phyloP scores from a whole-genome alignment of 1,140 invertebrate genomes.

The Venustaconcha ellipsiformis region DNA sequence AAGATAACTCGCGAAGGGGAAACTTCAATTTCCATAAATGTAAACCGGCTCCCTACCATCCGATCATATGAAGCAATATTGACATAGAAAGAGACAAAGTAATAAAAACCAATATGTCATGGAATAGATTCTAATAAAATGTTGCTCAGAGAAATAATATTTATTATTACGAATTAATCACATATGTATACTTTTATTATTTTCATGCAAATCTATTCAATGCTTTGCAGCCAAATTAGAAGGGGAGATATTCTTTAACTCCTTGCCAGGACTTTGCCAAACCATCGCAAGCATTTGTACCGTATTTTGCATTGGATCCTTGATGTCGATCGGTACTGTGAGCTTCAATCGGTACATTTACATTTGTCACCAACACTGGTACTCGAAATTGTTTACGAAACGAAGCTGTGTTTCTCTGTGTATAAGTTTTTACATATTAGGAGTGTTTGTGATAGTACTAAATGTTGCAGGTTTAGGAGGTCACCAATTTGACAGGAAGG shows the following conservation, averaged over 20 bases:
- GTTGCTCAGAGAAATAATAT: too few relatives aligned
- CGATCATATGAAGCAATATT: too few relatives aligned
- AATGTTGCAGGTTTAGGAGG: neutral
- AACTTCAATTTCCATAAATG: too few relatives aligned
- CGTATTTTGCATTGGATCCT: neutral
- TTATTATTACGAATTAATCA: too few relatives aligned
- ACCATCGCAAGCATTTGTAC: slow-evolving; percentile 5
- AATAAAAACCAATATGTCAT: too few relatives aligned
- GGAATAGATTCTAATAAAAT: too few relatives aligned
- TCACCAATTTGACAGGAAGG: slow-evolving; percentile 33
- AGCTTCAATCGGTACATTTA: neutral
- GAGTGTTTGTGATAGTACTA: neutral
- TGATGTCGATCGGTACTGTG: neutral
- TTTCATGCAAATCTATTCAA: neutral
- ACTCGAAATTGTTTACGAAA: slow-evolving; percentile 1
- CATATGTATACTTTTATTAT: too few relatives aligned
- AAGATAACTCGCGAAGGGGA: too few relatives aligned
- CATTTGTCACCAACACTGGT: neutral
- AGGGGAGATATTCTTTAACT: slow-evolving; percentile 51
- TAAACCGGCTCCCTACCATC: too few relatives aligned
- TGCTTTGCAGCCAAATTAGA: slow-evolving; percentile 44
- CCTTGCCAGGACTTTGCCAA: slow-evolving; percentile 11
- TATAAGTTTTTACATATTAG: neutral
- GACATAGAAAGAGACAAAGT: too few relatives aligned
- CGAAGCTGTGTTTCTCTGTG: neutral